Percentiles rank a stretch among this genome's conserved stretches.
phyloP scores from a whole-genome alignment of 1,140 invertebrate genomes.

The Pararge aegeria region DNA sequence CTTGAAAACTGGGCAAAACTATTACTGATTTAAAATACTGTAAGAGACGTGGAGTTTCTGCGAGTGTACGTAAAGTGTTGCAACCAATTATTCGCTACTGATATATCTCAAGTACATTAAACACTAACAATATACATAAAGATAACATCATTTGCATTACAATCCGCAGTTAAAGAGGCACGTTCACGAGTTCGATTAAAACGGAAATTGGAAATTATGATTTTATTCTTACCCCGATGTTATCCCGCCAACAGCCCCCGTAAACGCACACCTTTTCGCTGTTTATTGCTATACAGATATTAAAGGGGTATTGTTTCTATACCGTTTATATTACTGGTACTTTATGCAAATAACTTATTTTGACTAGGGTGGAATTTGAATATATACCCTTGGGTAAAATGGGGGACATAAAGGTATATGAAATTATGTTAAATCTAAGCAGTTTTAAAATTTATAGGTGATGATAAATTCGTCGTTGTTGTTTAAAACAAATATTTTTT shows the following conservation, averaged over 20 bases:
- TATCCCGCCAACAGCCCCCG: conserved; percentile 13
- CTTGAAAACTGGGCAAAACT: too few species aligned
- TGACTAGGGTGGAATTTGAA: background rate
- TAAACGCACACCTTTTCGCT: conserved; percentile 23
- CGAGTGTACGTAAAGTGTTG: too few species aligned
- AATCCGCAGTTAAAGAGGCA: conserved; percentile 13
- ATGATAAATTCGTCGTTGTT: too few species aligned
- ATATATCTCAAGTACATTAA: background rate
- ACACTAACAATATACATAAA: background rate
- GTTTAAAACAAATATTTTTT: too few species aligned
- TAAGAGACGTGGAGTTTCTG: too few species aligned
- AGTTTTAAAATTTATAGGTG: too few species aligned
- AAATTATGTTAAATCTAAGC: too few species aligned
- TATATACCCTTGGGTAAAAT: background rate
- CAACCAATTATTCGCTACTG: too few species aligned
- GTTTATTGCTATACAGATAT: conserved; percentile 18
- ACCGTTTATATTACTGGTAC: background rate
- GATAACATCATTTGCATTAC: conserved; percentile 20
- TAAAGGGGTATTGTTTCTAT: conserved; percentile 13
- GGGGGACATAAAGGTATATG: too few species aligned
- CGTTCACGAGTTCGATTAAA: conserved; percentile 19
- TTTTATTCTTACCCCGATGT: conserved; percentile 24
- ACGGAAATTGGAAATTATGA: conserved; percentile 25
- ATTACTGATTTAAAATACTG: too few species aligned
- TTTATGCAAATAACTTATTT: conserved; percentile 19